A percentile compares a stretch with the other conserved stretches of the same genome.
phyloP scores from a whole-genome alignment of 2,113 vertebrate species.

The Andinoacara biseriatus region DNA sequence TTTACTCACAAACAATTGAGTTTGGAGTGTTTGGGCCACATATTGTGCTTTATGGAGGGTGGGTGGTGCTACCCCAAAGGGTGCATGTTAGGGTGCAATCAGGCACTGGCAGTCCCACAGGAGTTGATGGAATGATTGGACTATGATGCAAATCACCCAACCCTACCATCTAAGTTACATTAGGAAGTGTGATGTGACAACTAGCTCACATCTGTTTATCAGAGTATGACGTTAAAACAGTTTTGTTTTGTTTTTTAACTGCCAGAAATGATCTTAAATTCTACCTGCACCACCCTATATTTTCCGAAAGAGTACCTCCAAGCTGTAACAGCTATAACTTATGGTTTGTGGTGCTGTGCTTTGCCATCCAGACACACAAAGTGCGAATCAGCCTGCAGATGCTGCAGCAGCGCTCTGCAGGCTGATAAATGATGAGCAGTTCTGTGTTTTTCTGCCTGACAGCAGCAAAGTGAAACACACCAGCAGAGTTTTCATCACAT shows the following conservation, averaged over 20 bases:
- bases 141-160: background rate
- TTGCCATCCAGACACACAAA: background rate
- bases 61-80: background rate
- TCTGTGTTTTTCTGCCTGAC: conserved; percentile 28
- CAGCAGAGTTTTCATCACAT: conserved; percentile 51
- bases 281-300: background rate
- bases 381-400: conserved; percentile 1
- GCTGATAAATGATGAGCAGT: conserved; percentile 43
- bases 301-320: background rate
- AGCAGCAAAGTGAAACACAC: conserved; percentile 30
- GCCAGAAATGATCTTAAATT: background rate
- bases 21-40: background rate
- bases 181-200: no score
- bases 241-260: background rate
- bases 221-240: no score
- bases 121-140: background rate
- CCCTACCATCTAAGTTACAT: background rate
- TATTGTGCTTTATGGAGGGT: background rate
- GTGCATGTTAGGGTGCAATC: no score
- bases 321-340: background rate
- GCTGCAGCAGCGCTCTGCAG: conserved; percentile 21
- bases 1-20: background rate
- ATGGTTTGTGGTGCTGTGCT: background rate
- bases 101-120: background rate
- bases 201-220: no score